Base-by-base conservation (phyloP, 2,888 invertebrate species). In the Melipona beecheii region DNA sequence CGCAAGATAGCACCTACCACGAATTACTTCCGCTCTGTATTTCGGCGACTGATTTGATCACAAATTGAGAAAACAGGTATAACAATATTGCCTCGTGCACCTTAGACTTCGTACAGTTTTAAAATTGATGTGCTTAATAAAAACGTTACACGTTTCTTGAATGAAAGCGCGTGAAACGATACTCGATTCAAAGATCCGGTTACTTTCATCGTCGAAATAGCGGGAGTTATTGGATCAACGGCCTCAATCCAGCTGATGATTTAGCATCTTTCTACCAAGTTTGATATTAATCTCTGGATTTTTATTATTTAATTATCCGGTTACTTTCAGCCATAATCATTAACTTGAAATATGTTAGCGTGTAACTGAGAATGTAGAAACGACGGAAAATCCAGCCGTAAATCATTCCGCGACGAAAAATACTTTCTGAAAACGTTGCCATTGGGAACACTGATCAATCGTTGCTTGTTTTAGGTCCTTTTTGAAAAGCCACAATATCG, bases 161-260 rank as follows among this genome's bases (percentile, higher is more conserved):
- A 75, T 27, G 66, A 49, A 56, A 49, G 13, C 27, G 9, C 27
- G 49, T 2, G n/a, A 49, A 24, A 19, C 17, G 4, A n/a, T 13
- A 31, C 24, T 54, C 62, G 27, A 43, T 52, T 56, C 43, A 2
- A 62, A 49, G 31, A 52, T 49, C 58, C 62, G 58, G 27, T n/a
- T 27, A 9, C 54, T 71, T 76, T 78, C 36, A 4, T 31, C 62
- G 24, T n/a, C 60, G 71, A 78, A 81, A 72, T 83, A 81, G 81
- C 86, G 71, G 72, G 62, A 78, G 76, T 75, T 75, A 3, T 31
- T 73, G 71, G 78, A 81, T 86, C 75, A 81, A 78, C 60, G 83
- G 50, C 86, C 80, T 56, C 4, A 11, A 56, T 56, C 13, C 56
- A 4, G 0, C n/a, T 4, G 13, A 56, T 13, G 13, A 4, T n/a